These are phyloP conservation scores for Campodea augens DNA, from an alignment of 1,140 invertebrate species.

Conservation along the genomic window DNA sequence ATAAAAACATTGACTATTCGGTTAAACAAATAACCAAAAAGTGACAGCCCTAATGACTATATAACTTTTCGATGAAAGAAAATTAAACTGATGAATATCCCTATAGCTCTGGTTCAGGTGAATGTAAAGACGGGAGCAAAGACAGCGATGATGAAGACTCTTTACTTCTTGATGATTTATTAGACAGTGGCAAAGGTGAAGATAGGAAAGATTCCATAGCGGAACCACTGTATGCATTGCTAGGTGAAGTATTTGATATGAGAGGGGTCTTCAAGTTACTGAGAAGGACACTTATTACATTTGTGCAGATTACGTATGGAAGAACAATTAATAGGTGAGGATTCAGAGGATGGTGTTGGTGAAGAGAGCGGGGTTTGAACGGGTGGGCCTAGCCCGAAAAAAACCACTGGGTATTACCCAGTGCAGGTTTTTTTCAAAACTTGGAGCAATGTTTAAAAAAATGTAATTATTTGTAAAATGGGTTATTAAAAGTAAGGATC, in stretches of 20 bases:
- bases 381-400: too few species aligned
- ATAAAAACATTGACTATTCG: too few species aligned
- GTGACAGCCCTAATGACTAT: too few species aligned
- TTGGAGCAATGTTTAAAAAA: too few species aligned
- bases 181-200: slow-evolving; percentile 18
- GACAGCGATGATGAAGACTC: slow-evolving; percentile 22
- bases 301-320: slow-evolving; percentile 81
- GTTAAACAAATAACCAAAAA: too few species aligned
- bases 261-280: slow-evolving; percentile 71
- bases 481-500: too few species aligned
- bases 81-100: too few species aligned
- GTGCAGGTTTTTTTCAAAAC: too few species aligned
- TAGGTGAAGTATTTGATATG: slow-evolving; percentile 78
- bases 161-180: slow-evolving; percentile 16
- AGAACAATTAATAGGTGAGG: slow-evolving; percentile 64
- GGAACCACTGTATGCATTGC: slow-evolving; percentile 62
- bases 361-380: not conserved
- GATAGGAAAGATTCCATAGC: slow-evolving; percentile 62
- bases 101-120: slow-evolving; percentile 25
- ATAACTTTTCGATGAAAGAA: too few species aligned
- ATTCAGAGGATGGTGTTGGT: not conserved
- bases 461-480: too few species aligned
- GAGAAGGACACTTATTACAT: slow-evolving; percentile 65
- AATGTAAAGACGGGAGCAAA: slow-evolving; percentile 23
- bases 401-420: too few species aligned